phyloP scores from a whole-genome alignment of 2,113 vertebrate species.

The Phyllostomus discolor region DNA sequence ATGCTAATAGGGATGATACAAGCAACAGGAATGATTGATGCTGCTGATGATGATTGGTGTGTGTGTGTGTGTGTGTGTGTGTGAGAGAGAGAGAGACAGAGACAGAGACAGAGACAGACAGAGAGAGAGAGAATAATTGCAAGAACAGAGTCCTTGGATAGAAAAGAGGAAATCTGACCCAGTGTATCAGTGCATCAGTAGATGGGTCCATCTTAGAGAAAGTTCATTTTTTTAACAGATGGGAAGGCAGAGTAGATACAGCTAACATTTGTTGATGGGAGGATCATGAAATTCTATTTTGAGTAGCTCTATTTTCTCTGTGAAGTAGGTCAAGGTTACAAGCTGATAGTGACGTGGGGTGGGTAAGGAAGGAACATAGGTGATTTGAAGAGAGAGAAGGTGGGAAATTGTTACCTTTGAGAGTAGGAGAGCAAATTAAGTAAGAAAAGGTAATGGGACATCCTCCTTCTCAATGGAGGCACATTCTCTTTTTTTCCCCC shows the following conservation, averaged over 20 bases:
- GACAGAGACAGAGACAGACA: background rate
- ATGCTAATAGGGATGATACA: background rate
- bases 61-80: too few relatives aligned
- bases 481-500: background rate
- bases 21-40: background rate
- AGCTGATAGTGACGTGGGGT: background rate
- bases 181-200: background rate
- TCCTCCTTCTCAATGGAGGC: background rate
- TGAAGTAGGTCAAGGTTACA: background rate
- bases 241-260: background rate
- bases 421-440: background rate
- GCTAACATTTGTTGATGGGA: background rate
- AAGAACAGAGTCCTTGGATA: background rate
- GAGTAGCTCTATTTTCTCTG: background rate
- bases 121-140: background rate
- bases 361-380: background rate
- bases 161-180: background rate
- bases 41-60: background rate
- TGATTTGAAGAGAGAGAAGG: background rate
- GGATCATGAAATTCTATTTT: background rate
- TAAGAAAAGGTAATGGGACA: background rate
- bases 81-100: too few relatives aligned
- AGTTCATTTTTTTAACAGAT: background rate
- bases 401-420: background rate
- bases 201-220: background rate